Conservation (phyloP, 2,888 invertebrate genomes). For the Diarsia mendica region DNA sequence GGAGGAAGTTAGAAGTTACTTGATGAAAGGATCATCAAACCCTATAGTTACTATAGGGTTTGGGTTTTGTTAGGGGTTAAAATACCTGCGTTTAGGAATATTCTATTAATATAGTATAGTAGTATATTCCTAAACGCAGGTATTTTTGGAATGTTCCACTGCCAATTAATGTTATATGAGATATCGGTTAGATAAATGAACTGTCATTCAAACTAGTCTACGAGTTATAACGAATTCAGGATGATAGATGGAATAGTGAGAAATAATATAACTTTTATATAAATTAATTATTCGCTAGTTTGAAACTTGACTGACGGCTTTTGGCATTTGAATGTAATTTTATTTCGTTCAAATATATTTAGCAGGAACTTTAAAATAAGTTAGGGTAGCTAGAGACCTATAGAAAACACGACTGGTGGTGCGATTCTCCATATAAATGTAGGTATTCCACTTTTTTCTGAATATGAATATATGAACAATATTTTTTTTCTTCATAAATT, state of each 20-base stretch:
- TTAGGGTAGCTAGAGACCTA: neutral
- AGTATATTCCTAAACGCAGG: neutral
- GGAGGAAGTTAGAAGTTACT: too few relatives aligned
- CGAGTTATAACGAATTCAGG: constrained; percentile 24
- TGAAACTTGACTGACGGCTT: constrained; percentile 8
- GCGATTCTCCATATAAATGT: too few relatives aligned
- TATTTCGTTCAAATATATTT: neutral
- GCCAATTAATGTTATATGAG: neutral
- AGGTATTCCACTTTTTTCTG: too few relatives aligned
- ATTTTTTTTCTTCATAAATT: too few relatives aligned
- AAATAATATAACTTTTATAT: constrained; percentile 22
- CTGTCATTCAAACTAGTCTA: constrained; percentile 20
- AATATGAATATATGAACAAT: too few relatives aligned
- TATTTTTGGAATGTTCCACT: constrained; percentile 5
- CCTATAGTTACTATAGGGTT: too few relatives aligned
- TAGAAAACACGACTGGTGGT: too few relatives aligned
- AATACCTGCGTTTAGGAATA: too few relatives aligned
- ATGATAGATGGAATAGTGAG: constrained; percentile 18
- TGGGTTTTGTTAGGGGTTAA: too few relatives aligned
- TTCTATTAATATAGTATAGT: too few relatives aligned
- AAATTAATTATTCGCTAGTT: constrained; percentile 20
- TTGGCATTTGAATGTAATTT: constrained; percentile 13
- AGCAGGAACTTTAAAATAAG: neutral
- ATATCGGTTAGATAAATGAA: constrained; percentile 2
- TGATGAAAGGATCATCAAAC: too few relatives aligned